Evolutionary conservation across 2,888 invertebrate species (phyloP).

Genomic region (Lithodes maja): DNA sequence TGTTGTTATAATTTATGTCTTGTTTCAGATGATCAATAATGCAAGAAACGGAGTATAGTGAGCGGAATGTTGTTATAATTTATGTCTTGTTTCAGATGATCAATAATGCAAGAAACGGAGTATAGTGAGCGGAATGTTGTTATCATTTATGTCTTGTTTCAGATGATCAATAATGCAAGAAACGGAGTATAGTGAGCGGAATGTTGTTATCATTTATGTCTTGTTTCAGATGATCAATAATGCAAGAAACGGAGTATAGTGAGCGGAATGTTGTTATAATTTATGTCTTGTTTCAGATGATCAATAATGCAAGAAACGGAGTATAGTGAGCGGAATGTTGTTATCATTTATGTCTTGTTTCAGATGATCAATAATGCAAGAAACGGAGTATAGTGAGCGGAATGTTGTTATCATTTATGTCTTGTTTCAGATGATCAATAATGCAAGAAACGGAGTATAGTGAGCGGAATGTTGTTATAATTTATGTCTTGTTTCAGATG

Average conservation of each 20-base stretch:
- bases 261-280: no score
- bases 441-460: no score
- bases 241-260: constrained; percentile 77
- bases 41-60: no score
- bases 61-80: no score
- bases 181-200: no score
- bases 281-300: constrained; percentile 80
- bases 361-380: constrained; percentile 95
- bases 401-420: no score
- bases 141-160: constrained; percentile 71
- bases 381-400: not conserved
- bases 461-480: no score
- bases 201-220: no score
- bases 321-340: no score
- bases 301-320: constrained; percentile 99
- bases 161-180: constrained; percentile 99
- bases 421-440: constrained; percentile 88
- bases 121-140: no score
- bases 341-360: constrained; percentile 69
- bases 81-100: constrained; percentile 82
- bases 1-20: no score
- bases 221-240: constrained; percentile 90
- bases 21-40: constrained; percentile 91
- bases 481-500: constrained; percentile 78
- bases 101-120: constrained; percentile 84